These are phyloP conservation scores for Lissonota sp. DNA, from an alignment of 2,888 invertebrate species.

Conservation along the genomic window DNA sequence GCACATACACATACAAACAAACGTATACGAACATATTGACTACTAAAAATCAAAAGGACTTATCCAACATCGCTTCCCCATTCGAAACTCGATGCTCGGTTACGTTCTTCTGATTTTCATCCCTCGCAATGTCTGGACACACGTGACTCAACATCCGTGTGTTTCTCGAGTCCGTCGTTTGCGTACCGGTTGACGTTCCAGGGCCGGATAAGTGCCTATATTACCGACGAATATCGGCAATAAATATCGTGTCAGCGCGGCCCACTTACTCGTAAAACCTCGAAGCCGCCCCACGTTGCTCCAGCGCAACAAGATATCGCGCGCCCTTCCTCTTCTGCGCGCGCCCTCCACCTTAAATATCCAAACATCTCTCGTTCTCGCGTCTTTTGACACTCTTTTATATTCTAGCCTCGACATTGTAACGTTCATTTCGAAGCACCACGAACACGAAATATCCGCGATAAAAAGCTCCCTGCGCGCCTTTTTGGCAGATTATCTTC, in stretches of 20 bases:
- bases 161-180: slow-evolving; percentile 19
- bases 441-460: slow-evolving; percentile 31
- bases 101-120: slow-evolving; percentile 8
- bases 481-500: slow-evolving; percentile 47
- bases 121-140: too few species aligned
- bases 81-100: slow-evolving; percentile 13
- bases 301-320: neutral
- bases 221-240: slow-evolving; percentile 74
- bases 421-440: slow-evolving; percentile 43
- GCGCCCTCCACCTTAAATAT: neutral
- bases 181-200: slow-evolving; percentile 57
- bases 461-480: slow-evolving; percentile 46
- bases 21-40: slow-evolving; percentile 26
- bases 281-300: slow-evolving; percentile 49
- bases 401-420: slow-evolving; percentile 65
- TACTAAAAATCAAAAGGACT: slow-evolving; percentile 6
- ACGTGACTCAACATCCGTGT: slow-evolving; percentile 8
- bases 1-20: slow-evolving; percentile 18
- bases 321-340: slow-evolving; percentile 2
- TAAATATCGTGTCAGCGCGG: slow-evolving; percentile 77
- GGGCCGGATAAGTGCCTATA: slow-evolving; percentile 71
- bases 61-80: slow-evolving; percentile 27
- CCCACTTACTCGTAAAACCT: slow-evolving; percentile 77
- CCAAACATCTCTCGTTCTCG: slow-evolving; percentile 9
- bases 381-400: slow-evolving; percentile 18